These are phyloP conservation scores for Forbesichthys agassizii DNA, from an alignment of 2,113 vertebrate genomes.

Conservation along the genomic window DNA sequence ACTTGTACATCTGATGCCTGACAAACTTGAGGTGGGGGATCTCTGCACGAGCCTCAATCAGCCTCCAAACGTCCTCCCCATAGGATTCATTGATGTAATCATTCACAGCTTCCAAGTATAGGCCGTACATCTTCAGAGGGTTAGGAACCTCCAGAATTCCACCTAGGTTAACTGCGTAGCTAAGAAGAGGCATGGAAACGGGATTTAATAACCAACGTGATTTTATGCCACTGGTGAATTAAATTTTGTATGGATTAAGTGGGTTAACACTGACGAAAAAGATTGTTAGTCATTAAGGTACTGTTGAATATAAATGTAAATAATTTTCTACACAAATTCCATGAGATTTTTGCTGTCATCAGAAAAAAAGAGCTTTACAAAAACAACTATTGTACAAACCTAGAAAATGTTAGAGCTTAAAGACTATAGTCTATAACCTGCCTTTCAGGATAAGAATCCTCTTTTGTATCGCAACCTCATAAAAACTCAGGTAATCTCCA, in stretches of 20 bases:
- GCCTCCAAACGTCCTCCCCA: constrained; percentile 76
- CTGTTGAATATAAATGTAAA: no score
- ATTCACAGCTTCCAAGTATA: constrained; percentile 78
- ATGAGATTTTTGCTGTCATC: not conserved
- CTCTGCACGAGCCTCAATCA: constrained; percentile 77
- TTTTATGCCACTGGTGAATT: no score
- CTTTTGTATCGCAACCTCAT: constrained; percentile 24
- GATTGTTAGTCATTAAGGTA: no score
- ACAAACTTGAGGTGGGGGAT: constrained; percentile 79
- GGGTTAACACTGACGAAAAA: no score
- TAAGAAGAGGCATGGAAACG: constrained; percentile 8
- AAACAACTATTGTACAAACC: not conserved
- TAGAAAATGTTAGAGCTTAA: no score
- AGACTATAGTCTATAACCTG: not conserved
- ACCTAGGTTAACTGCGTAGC: constrained; percentile 47
- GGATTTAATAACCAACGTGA: no score
- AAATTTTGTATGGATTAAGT: no score
- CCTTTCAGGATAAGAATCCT: not conserved
- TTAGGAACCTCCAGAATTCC: constrained; percentile 52
- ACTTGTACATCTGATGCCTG: constrained; percentile 80
- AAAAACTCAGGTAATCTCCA: constrained; percentile 27
- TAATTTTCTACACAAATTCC: no score
- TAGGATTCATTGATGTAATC: constrained; percentile 79
- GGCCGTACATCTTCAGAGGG: constrained; percentile 76
- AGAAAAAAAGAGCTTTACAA: not conserved